Conservation (phyloP, 2,113 vertebrate species). For the Hystrix cristata region DNA sequence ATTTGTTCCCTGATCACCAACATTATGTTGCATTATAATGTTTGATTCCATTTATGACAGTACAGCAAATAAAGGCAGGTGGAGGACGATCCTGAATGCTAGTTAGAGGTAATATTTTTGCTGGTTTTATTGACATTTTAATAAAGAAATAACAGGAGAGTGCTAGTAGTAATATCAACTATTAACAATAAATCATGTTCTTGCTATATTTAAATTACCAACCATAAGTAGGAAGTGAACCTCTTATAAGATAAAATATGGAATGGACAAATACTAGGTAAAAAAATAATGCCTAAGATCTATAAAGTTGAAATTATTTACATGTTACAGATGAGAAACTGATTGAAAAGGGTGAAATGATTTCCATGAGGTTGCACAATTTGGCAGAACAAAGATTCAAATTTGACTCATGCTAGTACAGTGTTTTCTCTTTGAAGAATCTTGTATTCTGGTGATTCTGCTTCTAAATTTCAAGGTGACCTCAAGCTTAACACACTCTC, state of each 20-base stretch:
- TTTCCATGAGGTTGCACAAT: background rate
- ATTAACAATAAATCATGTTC: conserved; percentile 34
- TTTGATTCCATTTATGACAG: background rate
- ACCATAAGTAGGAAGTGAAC: conserved; percentile 4
- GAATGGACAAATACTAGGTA: background rate
- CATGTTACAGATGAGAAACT: background rate
- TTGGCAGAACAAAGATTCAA: background rate
- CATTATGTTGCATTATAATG: background rate
- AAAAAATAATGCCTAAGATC: background rate
- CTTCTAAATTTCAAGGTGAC: conserved; percentile 21
- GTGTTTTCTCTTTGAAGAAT: conserved; percentile 29
- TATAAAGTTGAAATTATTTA: background rate
- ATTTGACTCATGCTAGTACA: background rate
- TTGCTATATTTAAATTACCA: conserved; percentile 59
- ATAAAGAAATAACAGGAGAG: conserved; percentile 39
- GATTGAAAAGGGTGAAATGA: background rate
- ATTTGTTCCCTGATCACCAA: background rate
- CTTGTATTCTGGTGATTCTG: background rate
- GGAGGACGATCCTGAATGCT: conserved; percentile 19
- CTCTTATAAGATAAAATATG: conserved; percentile 27
- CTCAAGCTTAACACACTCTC: background rate
- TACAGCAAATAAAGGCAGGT: conserved; percentile 17
- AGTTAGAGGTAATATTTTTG: background rate
- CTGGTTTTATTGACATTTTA: conserved; percentile 20
- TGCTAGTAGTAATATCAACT: background rate